These are phyloP conservation scores for Heterodera schachtii DNA, from an alignment of 1,140 invertebrate genomes.

Conservation along the genomic window DNA sequence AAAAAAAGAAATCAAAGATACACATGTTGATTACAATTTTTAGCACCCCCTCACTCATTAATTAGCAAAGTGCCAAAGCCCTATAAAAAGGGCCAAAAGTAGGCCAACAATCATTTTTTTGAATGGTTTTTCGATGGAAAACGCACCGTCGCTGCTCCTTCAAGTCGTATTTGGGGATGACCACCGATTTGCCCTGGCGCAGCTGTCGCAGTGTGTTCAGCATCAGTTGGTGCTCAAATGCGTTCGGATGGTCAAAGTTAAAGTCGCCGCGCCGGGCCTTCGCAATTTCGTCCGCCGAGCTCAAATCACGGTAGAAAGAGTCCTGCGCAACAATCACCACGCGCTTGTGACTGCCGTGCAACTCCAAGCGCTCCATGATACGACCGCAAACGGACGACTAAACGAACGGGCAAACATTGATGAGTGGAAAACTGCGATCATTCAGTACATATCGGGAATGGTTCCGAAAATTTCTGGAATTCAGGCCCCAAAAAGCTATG, in stretches of 20 bases:
- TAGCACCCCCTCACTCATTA: no score
- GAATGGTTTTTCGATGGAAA: no score
- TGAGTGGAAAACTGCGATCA: neutral
- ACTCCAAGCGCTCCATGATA: conserved; percentile 35
- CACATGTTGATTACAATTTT: no score
- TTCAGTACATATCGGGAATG: no score
- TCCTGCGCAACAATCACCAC: conserved; percentile 83
- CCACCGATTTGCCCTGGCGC: conserved; percentile 79
- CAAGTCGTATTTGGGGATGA: conserved; percentile 88
- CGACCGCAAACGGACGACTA: conserved; percentile 37
- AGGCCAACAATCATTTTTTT: no score
- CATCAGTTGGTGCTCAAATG: conserved; percentile 84
- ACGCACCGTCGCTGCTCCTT: conserved; percentile 78
- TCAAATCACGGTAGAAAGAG: conserved; percentile 88
- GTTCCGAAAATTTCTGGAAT: no score
- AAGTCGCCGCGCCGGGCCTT: conserved; percentile 87
- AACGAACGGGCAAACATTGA: neutral
- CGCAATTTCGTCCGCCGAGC: conserved; percentile 75
- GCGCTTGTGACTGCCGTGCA: conserved; percentile 34
- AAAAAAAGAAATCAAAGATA: no score
- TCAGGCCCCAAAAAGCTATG: no score
- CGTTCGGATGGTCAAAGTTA: conserved; percentile 94
- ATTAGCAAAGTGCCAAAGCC: conserved; percentile 8
- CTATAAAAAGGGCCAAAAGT: neutral
- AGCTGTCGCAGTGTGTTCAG: conserved; percentile 79